phyloP scores from a whole-genome alignment of 2,797 vertebrate genomes.

The Artibeus lituratus region DNA sequence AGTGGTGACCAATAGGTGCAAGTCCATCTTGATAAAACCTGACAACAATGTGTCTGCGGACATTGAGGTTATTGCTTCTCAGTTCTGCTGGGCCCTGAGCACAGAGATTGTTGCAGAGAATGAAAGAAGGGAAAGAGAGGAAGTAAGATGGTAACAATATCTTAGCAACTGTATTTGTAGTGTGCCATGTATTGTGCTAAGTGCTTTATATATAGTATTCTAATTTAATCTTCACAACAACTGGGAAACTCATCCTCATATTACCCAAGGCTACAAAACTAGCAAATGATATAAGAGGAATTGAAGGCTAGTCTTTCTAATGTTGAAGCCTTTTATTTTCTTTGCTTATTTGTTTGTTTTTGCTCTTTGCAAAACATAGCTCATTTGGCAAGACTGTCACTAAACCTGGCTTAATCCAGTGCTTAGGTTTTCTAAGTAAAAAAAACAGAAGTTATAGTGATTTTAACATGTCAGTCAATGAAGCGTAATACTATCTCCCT shows the following conservation, averaged over 20 bases:
- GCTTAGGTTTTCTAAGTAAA: not conserved
- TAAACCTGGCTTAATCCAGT: not conserved
- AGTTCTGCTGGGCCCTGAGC: not conserved
- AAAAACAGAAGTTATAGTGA: not conserved
- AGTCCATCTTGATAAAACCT: rapidly evolving
- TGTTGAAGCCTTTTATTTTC: not conserved
- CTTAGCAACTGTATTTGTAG: not conserved
- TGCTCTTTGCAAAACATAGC: not conserved
- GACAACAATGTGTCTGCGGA: not conserved
- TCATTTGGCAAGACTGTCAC: not conserved
- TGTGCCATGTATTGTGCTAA: not conserved
- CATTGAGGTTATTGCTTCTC: not conserved
- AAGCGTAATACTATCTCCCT: not conserved
- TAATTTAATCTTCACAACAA: not conserved
- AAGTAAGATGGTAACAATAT: not conserved
- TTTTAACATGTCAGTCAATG: not conserved
- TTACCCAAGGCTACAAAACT: not conserved
- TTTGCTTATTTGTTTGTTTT: not conserved
- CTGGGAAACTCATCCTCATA: not conserved
- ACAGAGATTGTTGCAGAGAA: not conserved
- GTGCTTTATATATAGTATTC: not conserved
- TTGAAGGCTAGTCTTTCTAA: not conserved
- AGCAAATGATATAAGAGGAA: not conserved
- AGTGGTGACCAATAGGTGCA: not conserved
- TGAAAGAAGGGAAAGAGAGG: not conserved